Conservation (phyloP, 2,797 vertebrate species). For the Oreochromis mossambicus region DNA sequence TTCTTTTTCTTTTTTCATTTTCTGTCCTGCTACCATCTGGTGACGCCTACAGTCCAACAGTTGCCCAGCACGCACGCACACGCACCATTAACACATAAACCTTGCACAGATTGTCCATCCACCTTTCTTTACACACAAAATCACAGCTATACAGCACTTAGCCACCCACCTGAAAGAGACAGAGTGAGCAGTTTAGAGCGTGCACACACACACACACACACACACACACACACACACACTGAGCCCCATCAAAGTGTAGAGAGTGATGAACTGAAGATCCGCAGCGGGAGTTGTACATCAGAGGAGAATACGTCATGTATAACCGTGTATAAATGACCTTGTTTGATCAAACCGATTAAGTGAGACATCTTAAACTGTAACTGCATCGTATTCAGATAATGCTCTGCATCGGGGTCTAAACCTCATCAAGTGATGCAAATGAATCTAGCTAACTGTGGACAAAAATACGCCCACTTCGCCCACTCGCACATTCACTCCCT, state of each 20-base stretch:
- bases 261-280: conserved; percentile 12
- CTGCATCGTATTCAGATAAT: neutral
- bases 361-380: conserved; percentile 7
- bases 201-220: neutral
- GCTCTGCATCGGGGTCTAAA: neutral
- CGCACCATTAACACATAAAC: conserved; percentile 10
- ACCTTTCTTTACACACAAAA: conserved; percentile 30
- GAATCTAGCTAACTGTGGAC: conserved; percentile 8
- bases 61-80: neutral
- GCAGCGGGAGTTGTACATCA: conserved; percentile 26
- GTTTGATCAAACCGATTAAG: conserved; percentile 23
- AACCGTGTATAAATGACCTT: conserved; percentile 1
- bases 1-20: conserved; percentile 14
- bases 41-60: conserved; percentile 46
- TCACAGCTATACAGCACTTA: conserved; percentile 36
- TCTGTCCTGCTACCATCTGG: conserved; percentile 61
- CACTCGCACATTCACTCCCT: conserved; percentile 28
- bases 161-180: conserved; percentile 15
- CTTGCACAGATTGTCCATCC: conserved; percentile 26
- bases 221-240: neutral
- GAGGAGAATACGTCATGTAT: conserved; percentile 15
- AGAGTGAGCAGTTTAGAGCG: conserved; percentile 6
- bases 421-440: neutral
- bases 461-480: conserved; percentile 34
- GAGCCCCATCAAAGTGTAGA: neutral